Evolutionary conservation across 2,113 vertebrate species (phyloP).

Genomic region (Ramphastos sulfuratus): DNA sequence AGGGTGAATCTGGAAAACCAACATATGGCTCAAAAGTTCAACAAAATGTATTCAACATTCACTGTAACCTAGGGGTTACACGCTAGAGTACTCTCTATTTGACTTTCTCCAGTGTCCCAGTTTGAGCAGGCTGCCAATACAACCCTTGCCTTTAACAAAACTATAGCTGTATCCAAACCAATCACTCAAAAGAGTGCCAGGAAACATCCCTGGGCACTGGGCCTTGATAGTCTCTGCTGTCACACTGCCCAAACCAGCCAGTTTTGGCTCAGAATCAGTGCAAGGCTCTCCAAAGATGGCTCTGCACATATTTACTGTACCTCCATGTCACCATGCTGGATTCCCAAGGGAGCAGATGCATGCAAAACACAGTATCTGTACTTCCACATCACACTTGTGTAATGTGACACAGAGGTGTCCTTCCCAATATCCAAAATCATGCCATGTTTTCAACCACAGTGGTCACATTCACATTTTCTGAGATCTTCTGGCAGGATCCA

Average conservation of each 20-base stretch:
- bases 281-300: neutral
- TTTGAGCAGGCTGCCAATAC: neutral
- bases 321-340: neutral
- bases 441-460: neutral
- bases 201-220: neutral
- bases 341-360: neutral
- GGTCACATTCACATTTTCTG: neutral
- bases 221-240: neutral
- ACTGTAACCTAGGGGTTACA: neutral
- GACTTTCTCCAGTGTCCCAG: neutral
- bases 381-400: neutral
- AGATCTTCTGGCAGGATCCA: neutral
- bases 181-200: neutral
- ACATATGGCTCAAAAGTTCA: neutral
- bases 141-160: neutral
- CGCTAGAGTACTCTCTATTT: neutral
- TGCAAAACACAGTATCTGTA: neutral
- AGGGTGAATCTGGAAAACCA: neutral
- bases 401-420: neutral
- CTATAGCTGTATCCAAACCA: neutral
- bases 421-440: neutral
- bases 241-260: rapidly evolving
- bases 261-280: neutral
- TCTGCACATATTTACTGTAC: neutral
- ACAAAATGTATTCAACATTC: neutral